Conservation (phyloP, 2,113 vertebrate genomes). For the Tenebrosternarchus preto region DNA sequence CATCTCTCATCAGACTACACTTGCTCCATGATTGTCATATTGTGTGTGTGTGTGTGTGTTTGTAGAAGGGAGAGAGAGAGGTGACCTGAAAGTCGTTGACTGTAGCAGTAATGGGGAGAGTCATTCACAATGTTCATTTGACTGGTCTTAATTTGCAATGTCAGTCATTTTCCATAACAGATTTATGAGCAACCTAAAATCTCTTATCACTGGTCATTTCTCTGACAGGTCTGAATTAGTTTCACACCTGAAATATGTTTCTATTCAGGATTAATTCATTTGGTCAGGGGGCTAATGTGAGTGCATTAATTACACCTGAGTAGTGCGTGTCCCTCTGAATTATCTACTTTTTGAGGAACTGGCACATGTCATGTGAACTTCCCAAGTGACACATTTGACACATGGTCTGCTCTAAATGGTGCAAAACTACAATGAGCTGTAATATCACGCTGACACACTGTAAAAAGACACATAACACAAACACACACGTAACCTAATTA, state of each 20-base stretch:
- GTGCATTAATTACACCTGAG: constrained; percentile 25
- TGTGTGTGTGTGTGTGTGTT: neutral
- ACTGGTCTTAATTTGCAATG: constrained; percentile 15
- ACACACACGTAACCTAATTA: neutral
- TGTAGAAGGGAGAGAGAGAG: neutral
- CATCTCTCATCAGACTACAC: neutral
- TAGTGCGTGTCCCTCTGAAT: neutral
- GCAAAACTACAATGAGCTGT: neutral
- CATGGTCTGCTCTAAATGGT: neutral
- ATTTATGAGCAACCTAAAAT: neutral
- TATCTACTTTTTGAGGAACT: neutral
- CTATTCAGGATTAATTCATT: constrained; percentile 35
- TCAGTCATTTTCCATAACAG: constrained; percentile 27
- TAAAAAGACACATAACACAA: too few relatives aligned
- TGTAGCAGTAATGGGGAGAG: constrained; percentile 7
- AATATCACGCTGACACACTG: neutral
- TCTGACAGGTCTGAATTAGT: constrained; percentile 19
- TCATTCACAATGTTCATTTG: constrained; percentile 8
- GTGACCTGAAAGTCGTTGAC: constrained; percentile 8
- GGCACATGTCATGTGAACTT: neutral
- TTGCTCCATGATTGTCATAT: constrained; percentile 1
- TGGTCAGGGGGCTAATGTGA: neutral
- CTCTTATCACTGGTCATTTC: constrained; percentile 23
- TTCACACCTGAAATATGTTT: constrained; percentile 35
- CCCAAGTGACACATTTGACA: neutral